Base-by-base conservation (phyloP, 2,113 vertebrate species). In the Ciconia stormi region DNA sequence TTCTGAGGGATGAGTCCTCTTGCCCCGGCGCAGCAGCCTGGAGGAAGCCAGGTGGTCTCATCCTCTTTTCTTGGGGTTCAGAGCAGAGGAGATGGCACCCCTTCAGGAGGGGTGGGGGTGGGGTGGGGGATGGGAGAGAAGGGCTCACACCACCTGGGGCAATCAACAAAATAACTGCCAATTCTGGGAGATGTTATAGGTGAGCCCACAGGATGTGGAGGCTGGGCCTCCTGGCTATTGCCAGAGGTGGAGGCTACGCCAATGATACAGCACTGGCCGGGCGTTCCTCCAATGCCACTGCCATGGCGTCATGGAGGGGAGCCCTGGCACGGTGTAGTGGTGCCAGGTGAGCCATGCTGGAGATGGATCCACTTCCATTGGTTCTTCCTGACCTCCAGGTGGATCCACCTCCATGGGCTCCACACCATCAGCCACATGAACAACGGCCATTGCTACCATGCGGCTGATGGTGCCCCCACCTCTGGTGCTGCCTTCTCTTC, bases 251-350 rank as follows among this genome's bases (percentile, higher is more conserved):
- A n/a, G 30, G 5, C 15, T 50, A 23, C 6, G 22, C 7, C 9
- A 13, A 23, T n/a, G 56, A 21, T 16, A n/a, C 13, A 34, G 56
- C 4, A 4, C 56, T 23, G 34, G 21, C 34, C 6, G 5, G 21
- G 34, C 1, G 1, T 9, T n/a, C 56, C 34, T n/a, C 34, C 0
- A 3, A 16, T 1, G 3, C 13, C 5, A 6, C 56, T 59, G 21
- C 34, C 56, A 59, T n/a, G 34, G 34, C 13, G 4, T 59, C 34
- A 59, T n/a, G 56, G 56, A 59, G 34, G 34, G 56, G 34, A 59
- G 56, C 13, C 56, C 21, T 23, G 58, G 34, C 20, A 59, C 4
- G 4, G 14, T 59, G 34, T n/a, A 59, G 34, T n/a, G 58, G 34
- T n/a, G 58, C 21, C 34, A n/a, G 58, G 21, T 59, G 21, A 59